Conservation (phyloP, 2,888 invertebrate species). For the Horisme vitalbata region DNA sequence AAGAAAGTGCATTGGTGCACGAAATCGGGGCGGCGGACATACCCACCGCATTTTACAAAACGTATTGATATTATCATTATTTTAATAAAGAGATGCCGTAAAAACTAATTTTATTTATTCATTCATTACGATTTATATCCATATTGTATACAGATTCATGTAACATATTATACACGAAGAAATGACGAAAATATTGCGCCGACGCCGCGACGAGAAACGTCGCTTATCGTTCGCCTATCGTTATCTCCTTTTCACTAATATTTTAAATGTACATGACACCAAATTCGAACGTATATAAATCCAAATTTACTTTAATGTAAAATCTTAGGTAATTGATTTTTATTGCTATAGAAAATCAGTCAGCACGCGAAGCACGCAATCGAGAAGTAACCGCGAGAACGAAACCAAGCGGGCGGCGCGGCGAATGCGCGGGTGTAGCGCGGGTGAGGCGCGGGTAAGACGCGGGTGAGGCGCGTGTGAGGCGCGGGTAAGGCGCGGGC, state of each 20-base stretch:
- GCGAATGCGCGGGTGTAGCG: conserved; percentile 39
- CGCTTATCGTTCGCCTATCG: conserved; percentile 77
- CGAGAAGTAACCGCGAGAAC: conserved; percentile 83
- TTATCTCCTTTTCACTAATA: conserved; percentile 79
- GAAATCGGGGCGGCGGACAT: conserved; percentile 78
- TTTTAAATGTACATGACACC: conserved; percentile 84
- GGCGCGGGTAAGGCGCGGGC: conserved; percentile 42
- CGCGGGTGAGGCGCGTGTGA: conserved; percentile 45
- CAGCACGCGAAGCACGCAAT: conserved; percentile 85
- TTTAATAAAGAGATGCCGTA: conserved; percentile 83
- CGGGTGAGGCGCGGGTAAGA: conserved; percentile 36
- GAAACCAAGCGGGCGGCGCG: conserved; percentile 74
- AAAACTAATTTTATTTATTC: conserved; percentile 82
- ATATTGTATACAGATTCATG: conserved; percentile 85
- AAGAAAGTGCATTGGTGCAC: conserved; percentile 84
- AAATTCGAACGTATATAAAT: conserved; percentile 83
- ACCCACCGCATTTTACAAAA: conserved; percentile 82
- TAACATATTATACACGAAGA: conserved; percentile 85
- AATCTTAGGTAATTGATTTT: conserved; percentile 84
- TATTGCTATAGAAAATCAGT: conserved; percentile 85
- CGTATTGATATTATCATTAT: conserved; percentile 81
- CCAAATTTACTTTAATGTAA: conserved; percentile 84
- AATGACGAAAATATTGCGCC: conserved; percentile 81
- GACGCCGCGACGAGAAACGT: conserved; percentile 64
- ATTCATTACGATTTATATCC: conserved; percentile 81